Evolutionary conservation across 1,140 invertebrate species (phyloP), one percentile per base, ranked within the genome.

Genomic region (Galendromus occidentalis): DNA sequence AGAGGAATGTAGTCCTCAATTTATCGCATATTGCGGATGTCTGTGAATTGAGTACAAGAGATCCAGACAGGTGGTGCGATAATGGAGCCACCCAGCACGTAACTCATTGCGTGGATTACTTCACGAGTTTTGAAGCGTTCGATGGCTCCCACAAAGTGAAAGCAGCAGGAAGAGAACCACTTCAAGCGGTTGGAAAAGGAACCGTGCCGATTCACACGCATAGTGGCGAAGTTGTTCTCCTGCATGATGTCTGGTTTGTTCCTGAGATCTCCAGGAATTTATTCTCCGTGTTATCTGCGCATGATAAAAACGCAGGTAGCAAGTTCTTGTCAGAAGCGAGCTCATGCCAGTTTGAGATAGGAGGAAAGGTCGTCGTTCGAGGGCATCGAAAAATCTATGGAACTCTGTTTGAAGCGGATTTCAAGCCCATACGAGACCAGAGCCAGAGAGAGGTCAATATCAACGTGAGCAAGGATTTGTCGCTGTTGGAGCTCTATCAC

Each of bases 211-310:
- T 42, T 1, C 55, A 25, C 18, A 28, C 9, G 17, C n/a, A 7
- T 14, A 41, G 29, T 25, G 33, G 20, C 22, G 30, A 47, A 30
- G 28, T 65, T 29, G 17, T 47, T 6, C 2, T 17, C n/a, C 42
- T 65, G 29, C 28, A 25, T 30, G 66, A 65, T 65, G 66, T 67
- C 2, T 67, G 41, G 42, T 67, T 29, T n/a, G 66, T 66, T 7
- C 66, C 66, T 42, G 22, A 66, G 7, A 55, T 66, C 29, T 63
- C 14, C 6, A 64, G 20, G 42, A 66, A 66, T 41, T 30, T 66
- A 64, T 66, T 66, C 64, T 66, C 66, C 1, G 47, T 66, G 20
- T 22, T 66, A 9, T 44, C 44, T 39, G 42, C 44, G 14, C 30
- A 66, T 42, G 30, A 65, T 17, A 51, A 42, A 59, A 64, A 67